Evolutionary conservation across 2,888 invertebrate genomes (phyloP).

Genomic region (Hecatera dysodea): DNA sequence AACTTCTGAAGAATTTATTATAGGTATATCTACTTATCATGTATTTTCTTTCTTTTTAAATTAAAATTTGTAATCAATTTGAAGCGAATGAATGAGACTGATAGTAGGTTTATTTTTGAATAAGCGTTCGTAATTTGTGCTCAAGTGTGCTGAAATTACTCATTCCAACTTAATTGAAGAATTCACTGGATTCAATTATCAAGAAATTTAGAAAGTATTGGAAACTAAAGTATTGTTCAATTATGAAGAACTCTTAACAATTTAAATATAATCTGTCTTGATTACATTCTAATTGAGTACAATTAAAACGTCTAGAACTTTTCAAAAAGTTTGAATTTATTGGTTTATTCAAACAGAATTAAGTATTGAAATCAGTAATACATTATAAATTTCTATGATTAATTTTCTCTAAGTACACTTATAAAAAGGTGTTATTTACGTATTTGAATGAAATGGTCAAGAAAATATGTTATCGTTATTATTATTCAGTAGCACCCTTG

Average conservation of each 20-base stretch:
- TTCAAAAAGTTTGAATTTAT: not conserved
- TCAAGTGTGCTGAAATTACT: constrained; percentile 16
- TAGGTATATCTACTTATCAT: not conserved
- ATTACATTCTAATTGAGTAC: constrained; percentile 21
- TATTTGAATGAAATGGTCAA: too few relatives aligned
- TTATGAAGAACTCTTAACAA: constrained; percentile 12
- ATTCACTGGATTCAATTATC: constrained; percentile 32
- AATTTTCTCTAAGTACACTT: too few relatives aligned
- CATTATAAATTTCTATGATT: not conserved
- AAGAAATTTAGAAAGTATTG: constrained; percentile 27
- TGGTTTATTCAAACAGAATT: not conserved
- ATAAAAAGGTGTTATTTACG: too few relatives aligned
- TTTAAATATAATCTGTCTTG: constrained; percentile 18
- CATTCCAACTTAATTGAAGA: constrained; percentile 13
- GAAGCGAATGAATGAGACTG: not conserved
- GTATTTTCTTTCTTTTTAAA: not conserved
- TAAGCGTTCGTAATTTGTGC: constrained; percentile 16
- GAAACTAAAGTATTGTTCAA: constrained; percentile 22
- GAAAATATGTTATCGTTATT: too few relatives aligned
- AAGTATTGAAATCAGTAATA: not conserved
- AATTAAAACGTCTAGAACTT: constrained; percentile 18
- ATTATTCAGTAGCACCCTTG: too few relatives aligned
- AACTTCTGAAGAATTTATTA: not conserved
- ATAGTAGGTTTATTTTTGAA: not conserved
- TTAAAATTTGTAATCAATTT: not conserved